Evolutionary conservation across 2,113 vertebrate species (phyloP).

Genomic region (Crypturellus undulatus): DNA sequence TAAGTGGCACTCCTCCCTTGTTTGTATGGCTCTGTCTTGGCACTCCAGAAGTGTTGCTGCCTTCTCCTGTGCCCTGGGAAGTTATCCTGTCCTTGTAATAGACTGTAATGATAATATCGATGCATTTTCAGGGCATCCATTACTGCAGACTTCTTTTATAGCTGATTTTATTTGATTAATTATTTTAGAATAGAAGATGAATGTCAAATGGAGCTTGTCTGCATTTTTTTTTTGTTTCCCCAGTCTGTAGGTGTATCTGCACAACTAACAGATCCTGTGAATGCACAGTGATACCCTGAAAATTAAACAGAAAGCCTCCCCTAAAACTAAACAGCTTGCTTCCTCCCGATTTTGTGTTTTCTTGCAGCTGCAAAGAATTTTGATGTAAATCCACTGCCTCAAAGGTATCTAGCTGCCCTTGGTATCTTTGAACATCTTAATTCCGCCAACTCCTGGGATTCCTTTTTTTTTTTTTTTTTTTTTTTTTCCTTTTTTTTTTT

Average conservation of each 20-base stretch:
- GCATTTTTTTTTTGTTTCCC: neutral
- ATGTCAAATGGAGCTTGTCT: neutral
- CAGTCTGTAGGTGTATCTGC: neutral
- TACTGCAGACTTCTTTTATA: neutral
- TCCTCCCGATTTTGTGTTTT: neutral
- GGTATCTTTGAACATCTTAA: neutral
- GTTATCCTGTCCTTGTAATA: neutral
- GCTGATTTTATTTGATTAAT: neutral
- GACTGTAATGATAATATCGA: neutral
- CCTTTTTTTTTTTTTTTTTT: too few species aligned
- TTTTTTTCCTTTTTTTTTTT: neutral
- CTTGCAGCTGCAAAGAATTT: neutral
- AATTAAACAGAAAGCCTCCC: neutral
- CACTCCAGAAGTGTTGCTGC: neutral
- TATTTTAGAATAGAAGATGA: neutral
- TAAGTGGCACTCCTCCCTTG: neutral
- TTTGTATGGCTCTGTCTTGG: neutral
- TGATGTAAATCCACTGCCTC: neutral
- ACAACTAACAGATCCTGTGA: neutral
- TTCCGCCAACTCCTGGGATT: neutral
- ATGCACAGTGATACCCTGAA: neutral
- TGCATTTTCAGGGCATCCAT: neutral
- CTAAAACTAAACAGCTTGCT: too few species aligned
- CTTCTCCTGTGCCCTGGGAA: neutral
- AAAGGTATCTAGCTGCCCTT: neutral